These are phyloP conservation scores for Caerostris darwini DNA, from an alignment of 1,140 invertebrate genomes.

Conservation along the genomic window DNA sequence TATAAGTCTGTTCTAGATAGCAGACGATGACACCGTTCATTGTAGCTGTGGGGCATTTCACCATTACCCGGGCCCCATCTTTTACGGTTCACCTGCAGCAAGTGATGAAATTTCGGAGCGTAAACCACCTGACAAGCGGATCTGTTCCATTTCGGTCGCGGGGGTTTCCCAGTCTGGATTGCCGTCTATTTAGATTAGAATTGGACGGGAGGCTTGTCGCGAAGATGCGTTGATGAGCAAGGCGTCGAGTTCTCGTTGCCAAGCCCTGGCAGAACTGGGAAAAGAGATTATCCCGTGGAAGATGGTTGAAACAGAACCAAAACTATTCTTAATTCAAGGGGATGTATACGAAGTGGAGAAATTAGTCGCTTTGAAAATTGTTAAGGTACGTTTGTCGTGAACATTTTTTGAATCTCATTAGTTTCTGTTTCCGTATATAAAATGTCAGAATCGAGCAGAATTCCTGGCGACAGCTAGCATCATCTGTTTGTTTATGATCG, in stretches of 20 bases:
- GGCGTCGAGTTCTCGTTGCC: not conserved
- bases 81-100: constrained; percentile 51
- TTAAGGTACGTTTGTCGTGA: constrained; percentile 74
- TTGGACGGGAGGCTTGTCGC: constrained; percentile 33
- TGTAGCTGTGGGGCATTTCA: constrained; percentile 28
- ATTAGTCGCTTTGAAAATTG: constrained; percentile 78
- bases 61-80: constrained; percentile 30
- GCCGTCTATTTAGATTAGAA: constrained; percentile 47
- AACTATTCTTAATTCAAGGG: constrained; percentile 70
- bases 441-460: not conserved
- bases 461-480: not conserved
- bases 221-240: constrained; percentile 69
- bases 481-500: constrained; percentile 2
- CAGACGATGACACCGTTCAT: constrained; percentile 29
- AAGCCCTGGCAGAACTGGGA: not conserved
- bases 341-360: constrained; percentile 79
- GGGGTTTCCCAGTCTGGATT: constrained; percentile 34
- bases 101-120: constrained; percentile 44
- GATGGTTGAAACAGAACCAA: constrained; percentile 67
- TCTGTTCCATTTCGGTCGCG: constrained; percentile 43
- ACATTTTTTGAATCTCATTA: not conserved
- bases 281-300: not conserved
- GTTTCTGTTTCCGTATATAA: not conserved
- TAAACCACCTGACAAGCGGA: constrained; percentile 69
- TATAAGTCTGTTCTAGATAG: not conserved